phyloP scores from a whole-genome alignment of 2,113 vertebrate genomes.

The Poeciliopsis turrubarensis region DNA sequence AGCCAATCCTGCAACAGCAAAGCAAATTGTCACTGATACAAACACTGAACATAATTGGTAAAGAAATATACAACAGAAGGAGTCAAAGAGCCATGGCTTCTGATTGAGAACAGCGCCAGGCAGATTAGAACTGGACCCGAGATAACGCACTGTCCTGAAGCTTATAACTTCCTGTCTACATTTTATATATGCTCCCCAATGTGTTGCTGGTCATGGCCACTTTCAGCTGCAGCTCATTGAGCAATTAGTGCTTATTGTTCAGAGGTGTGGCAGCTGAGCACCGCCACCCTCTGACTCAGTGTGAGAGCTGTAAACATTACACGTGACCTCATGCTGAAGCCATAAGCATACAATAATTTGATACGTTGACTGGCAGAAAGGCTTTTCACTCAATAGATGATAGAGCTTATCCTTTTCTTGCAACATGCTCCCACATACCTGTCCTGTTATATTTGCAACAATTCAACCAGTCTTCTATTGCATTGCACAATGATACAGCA shows the following conservation, averaged over 20 bases:
- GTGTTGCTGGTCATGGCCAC: slow-evolving; percentile 11
- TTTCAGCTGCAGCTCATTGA: slow-evolving; percentile 40
- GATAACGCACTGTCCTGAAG: not conserved
- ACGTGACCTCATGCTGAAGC: not conserved
- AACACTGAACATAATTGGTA: not conserved
- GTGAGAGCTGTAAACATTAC: not conserved
- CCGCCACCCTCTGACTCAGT: not conserved
- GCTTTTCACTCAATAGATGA: not conserved
- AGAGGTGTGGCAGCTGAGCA: slow-evolving; percentile 37
- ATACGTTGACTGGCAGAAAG: not conserved
- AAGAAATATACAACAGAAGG: slow-evolving; percentile 38
- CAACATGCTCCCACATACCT: not conserved
- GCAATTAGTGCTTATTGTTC: slow-evolving; percentile 32
- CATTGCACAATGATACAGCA: slow-evolving; percentile 5
- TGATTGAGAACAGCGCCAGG: not conserved
- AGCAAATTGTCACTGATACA: not conserved
- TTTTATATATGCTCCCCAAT: slow-evolving; percentile 21
- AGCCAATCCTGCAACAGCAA: slow-evolving; percentile 35
- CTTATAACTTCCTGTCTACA: not conserved
- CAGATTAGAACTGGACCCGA: not conserved
- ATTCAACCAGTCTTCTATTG: slow-evolving; percentile 6
- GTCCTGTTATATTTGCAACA: slow-evolving; percentile 9
- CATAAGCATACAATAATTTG: not conserved
- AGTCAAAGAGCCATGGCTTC: slow-evolving; percentile 49
- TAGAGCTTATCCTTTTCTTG: not conserved